Evolutionary conservation across 2,113 vertebrate genomes (phyloP), one percentile per base, ranked within the genome.

Genomic region (Brachyhypopomus occidentalis): DNA sequence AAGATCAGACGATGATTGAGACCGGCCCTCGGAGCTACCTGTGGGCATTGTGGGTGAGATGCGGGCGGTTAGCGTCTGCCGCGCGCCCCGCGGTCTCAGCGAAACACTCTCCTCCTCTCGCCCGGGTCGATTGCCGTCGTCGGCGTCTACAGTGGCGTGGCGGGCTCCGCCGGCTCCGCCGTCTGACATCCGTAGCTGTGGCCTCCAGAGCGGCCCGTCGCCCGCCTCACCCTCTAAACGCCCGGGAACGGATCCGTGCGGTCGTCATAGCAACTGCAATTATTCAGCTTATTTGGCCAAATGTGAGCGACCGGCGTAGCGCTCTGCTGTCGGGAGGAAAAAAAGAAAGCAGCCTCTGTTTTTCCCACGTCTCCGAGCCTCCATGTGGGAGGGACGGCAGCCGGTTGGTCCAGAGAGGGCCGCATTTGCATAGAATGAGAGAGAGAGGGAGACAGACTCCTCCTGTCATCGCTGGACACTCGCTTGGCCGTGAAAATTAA

Each of bases 11-110:
- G 86, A 89, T 92, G 90, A 91, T 91, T 87, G 89, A 92, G 91
- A 89, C 89, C 84, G 89, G 90, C 89, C 90, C 90, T 92, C 91
- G 91, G 89, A 72, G 81, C 83, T 86, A 74, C 90, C 83, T 84
- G 84, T 85, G 90, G 88, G 87, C 87, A 84, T 84, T 36, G 20
- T 86, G 84, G 83, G 87, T 86, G 83, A 85, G 67, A 82, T 82
- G 84, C 82, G 81, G 89, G 88, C 85, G 87, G 87, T 81, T 81
- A 87, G 85, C 86, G 86, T 89, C 89, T 86, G 82, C 71, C 83
- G 85, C 89, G 17, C 80, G 79, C 82, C 64, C 84, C 59, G 75
- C 86, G 91, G 64, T 71, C 75, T 77, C 67, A 56, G 79, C 55
- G 72, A 72, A 75, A 64, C 5, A 17, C 23, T 66, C 38, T 30